Percentiles rank a stretch among this genome's conserved stretches.
Evolutionary conservation across 2,797 vertebrate species (phyloP).

Genomic region (Syncerus caffer): DNA sequence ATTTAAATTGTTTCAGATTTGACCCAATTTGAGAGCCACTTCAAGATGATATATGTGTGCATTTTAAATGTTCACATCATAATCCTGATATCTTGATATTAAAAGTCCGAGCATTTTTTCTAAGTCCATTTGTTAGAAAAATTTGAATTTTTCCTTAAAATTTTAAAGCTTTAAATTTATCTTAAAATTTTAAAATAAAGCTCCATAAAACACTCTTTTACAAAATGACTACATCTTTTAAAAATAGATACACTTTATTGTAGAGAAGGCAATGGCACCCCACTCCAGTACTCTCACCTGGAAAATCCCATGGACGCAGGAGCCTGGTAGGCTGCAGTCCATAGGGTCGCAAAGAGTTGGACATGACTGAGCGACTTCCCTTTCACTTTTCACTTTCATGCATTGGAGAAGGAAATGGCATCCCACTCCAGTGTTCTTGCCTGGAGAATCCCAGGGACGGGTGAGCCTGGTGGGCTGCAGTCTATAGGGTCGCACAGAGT

Average conservation of each 20-base stretch:
- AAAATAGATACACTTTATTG: neutral
- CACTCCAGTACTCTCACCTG: too few species aligned
- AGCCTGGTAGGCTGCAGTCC: too few species aligned
- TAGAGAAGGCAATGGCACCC: too few species aligned
- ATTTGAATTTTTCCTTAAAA: neutral
- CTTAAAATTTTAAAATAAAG: neutral
- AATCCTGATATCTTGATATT: neutral
- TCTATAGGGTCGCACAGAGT: too few species aligned
- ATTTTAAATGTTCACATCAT: neutral
- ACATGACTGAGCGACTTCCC: too few species aligned
- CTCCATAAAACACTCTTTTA: neutral
- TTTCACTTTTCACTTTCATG: too few species aligned
- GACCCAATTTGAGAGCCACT: neutral
- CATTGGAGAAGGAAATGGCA: too few species aligned
- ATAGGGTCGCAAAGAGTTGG: fast-evolving
- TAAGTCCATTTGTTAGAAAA: neutral
- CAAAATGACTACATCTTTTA: neutral
- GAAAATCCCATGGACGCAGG: too few species aligned
- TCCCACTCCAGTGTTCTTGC: too few species aligned
- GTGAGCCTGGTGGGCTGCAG: too few species aligned
- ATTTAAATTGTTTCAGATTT: neutral
- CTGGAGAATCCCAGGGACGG: too few species aligned
- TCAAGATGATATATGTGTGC: neutral
- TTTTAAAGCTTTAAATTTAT: neutral
- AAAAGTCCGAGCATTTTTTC: neutral